phyloP scores from a whole-genome alignment of 2,113 vertebrate species.

The Pelodiscus sinensis region DNA sequence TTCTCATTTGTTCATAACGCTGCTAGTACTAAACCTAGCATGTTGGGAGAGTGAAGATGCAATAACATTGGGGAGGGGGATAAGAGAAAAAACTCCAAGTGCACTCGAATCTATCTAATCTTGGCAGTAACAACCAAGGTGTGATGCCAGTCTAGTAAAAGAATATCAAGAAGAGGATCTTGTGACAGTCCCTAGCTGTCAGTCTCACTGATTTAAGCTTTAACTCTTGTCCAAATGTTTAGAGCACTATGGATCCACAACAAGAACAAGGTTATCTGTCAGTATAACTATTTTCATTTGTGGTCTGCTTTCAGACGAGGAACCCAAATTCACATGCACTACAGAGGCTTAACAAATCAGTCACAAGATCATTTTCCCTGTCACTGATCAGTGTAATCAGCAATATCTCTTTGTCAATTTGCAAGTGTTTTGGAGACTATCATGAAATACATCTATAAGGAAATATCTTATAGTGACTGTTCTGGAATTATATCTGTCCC shows the following conservation, averaged over 20 bases:
- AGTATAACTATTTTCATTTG: not conserved
- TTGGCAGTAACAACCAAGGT: not conserved
- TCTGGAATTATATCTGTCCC: not conserved
- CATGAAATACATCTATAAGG: not conserved
- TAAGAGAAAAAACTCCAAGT: not conserved
- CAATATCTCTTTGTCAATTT: not conserved
- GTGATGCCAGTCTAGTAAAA: not conserved
- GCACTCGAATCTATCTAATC: not conserved
- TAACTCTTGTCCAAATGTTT: not conserved
- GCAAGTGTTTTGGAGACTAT: not conserved
- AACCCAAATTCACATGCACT: not conserved
- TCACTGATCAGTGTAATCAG: not conserved
- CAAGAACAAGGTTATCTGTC: not conserved
- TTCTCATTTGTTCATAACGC: not conserved
- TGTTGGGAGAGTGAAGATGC: not conserved
- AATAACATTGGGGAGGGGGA: rapidly evolving
- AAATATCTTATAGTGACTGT: not conserved
- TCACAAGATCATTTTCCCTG: not conserved
- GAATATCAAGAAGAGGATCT: not conserved
- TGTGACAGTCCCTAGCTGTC: not conserved
- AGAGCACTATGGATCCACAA: not conserved
- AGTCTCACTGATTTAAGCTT: not conserved
- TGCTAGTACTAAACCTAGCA: not conserved
- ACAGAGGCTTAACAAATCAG: not conserved
- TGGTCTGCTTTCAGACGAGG: not conserved